A percentile compares a stretch with the other conserved stretches of the same genome.
Evolutionary conservation across 2,113 vertebrate genomes (phyloP).

Genomic region (Trichechus manatus): DNA sequence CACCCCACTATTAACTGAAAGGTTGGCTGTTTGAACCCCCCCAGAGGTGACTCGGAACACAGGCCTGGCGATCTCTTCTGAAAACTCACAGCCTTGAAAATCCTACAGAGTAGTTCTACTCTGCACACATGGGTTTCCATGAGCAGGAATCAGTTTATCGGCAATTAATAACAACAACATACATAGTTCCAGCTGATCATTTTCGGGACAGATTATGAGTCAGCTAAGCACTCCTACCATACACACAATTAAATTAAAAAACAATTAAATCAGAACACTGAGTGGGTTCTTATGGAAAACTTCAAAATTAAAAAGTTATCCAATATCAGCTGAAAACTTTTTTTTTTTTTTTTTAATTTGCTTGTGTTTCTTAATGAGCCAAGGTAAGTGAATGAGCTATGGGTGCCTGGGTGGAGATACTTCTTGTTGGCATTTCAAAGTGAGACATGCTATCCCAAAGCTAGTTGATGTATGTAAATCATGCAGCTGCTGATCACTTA

Average conservation of each 20-base stretch:
- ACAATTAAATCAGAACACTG: not conserved
- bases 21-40: not conserved
- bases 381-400: not conserved
- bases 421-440: slow-evolving; percentile 21
- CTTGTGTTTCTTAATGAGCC: not conserved
- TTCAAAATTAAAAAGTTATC: not conserved
- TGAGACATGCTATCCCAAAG: not conserved
- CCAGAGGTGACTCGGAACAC: not conserved
- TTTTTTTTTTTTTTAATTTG: not conserved
- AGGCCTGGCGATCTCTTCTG: not conserved
- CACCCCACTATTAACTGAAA: not conserved
- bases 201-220: not conserved
- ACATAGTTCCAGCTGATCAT: not conserved
- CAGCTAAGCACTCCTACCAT: not conserved
- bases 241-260: not conserved
- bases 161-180: not conserved
- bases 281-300: not conserved
- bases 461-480: not conserved
- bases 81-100: not conserved
- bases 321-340: not conserved
- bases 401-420: not conserved
- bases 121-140: not conserved
- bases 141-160: too few relatives aligned
- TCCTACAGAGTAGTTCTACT: not conserved
- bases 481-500: not conserved